phyloP scores from a whole-genome alignment of 1,140 invertebrate species.

The Batillaria attramentaria region DNA sequence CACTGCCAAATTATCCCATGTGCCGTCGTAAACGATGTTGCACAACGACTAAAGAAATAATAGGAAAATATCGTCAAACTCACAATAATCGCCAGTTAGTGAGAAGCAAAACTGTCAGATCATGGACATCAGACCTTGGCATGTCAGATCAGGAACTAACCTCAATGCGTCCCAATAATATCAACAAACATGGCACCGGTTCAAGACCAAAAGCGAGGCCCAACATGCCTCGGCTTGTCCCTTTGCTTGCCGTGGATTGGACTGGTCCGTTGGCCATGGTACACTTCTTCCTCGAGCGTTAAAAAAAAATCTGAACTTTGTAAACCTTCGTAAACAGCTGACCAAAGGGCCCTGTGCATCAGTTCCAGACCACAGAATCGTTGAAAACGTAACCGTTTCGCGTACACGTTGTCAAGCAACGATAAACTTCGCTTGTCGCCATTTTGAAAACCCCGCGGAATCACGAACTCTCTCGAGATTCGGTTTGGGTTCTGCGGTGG shows the following conservation, averaged over 20 bases:
- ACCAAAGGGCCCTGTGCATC: too few relatives aligned
- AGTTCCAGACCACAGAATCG: too few relatives aligned
- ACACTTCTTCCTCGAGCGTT: neutral
- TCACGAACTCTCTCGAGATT: neutral
- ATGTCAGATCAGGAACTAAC: neutral
- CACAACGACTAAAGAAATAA: too few relatives aligned
- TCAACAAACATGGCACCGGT: conserved; percentile 16
- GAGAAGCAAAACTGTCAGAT: neutral
- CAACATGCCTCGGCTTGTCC: conserved; percentile 10
- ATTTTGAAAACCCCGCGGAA: conserved; percentile 18
- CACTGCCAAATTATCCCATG: too few relatives aligned
- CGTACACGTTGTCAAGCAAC: conserved; percentile 15
- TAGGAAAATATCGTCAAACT: neutral
- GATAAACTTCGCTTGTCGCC: neutral
- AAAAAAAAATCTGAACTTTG: neutral
- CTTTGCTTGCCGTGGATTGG: neutral
- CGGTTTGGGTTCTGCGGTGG: neutral
- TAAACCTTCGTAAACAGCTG: neutral
- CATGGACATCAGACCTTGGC: neutral
- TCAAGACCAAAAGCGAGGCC: conserved; percentile 20
- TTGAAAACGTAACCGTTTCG: neutral
- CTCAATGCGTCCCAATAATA: conserved; percentile 10
- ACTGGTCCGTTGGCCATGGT: neutral
- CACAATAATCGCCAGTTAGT: neutral
- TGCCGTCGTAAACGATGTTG: too few relatives aligned